Base-by-base conservation (phyloP, 1,140 invertebrate species). In the Meloidogyne floridensis region DNA sequence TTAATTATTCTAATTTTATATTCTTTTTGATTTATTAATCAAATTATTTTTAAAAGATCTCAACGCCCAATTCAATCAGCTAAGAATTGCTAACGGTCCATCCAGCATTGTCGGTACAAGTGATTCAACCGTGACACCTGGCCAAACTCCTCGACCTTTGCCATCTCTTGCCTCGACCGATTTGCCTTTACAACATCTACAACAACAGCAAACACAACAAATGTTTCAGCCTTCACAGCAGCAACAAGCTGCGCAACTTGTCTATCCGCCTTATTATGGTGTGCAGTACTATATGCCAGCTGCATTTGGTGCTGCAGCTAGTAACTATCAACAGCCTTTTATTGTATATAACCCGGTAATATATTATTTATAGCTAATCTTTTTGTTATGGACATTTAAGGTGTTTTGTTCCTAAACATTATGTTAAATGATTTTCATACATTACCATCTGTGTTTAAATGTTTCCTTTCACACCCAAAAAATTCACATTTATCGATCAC, bases 281-380 rank as follows among this genome's bases (percentile, higher is more conserved):
- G 56, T 65, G 2, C 56, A 65, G 56, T 65, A 65, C 15, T 65
- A 65, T n/a, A 65, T 65, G 56, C 53, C 53, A 9, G 53, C 53
- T 8, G 10, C 54, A 3, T 10, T 15, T 56, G 54, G 10, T 13
- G 54, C 11, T 3, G 56, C 56, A n/a, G 15, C 56, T n/a, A 4
- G 13, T 5, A 65, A n/a, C 2, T 65, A 65, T 65, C 56, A 65
- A 65, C 56, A 65, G 6, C 56, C 56, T 65, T 65, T 65, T 65
- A 65, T 65, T 65, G 56, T 65, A 65, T 65, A 65, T 56, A 56
- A 56, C n/a, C 56, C 56, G 56, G 56, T 65, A 65, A 65, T 65
- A n/a, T 65, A 0, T 13, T 56, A 5, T 65, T 5, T n/a, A n/a
- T 65, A 13, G 10, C 3, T 56, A 56, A 13, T 11, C 13, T 11